These are phyloP conservation scores for Dascyllus trimaculatus DNA, from an alignment of 2,113 vertebrate genomes.

Conservation along the genomic window DNA sequence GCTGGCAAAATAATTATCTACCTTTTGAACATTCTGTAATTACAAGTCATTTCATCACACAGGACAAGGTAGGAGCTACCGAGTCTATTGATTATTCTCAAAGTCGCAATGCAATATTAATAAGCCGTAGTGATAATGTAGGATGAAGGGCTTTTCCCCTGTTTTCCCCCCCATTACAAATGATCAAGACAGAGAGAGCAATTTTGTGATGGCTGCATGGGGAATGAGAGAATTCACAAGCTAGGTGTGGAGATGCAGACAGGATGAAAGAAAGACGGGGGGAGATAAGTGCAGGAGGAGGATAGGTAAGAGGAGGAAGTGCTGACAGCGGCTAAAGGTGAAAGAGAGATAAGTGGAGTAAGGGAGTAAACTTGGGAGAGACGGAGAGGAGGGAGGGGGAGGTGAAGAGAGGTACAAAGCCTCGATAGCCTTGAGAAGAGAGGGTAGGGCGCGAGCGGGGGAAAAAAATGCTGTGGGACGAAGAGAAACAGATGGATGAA, in stretches of 20 bases:
- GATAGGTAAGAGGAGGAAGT: conserved; percentile 49
- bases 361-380: conserved; percentile 57
- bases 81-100: conserved; percentile 33
- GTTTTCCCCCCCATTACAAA: conserved; percentile 1
- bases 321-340: conserved; percentile 73
- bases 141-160: not conserved
- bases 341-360: conserved; percentile 71
- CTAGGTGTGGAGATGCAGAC: conserved; percentile 49
- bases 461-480: conserved; percentile 30
- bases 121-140: not conserved
- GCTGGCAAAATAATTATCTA: conserved; percentile 35
- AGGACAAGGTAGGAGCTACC: conserved; percentile 10
- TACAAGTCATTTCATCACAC: conserved; percentile 53
- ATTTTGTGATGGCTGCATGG: conserved; percentile 26
- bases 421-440: conserved; percentile 62
- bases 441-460: conserved; percentile 21
- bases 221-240: conserved; percentile 31
- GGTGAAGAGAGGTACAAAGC: conserved; percentile 56
- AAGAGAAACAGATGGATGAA: conserved; percentile 56
- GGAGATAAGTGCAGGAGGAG: conserved; percentile 54
- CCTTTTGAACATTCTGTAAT: conserved; percentile 42
- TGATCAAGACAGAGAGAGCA: conserved; percentile 25
- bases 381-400: conserved; percentile 31
- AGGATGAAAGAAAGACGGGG: conserved; percentile 48
- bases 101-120: conserved; percentile 14